Percentiles rank a stretch among this genome's conserved stretches.
Conservation (phyloP, 2,888 invertebrate species). For the Onchidella celtica region DNA sequence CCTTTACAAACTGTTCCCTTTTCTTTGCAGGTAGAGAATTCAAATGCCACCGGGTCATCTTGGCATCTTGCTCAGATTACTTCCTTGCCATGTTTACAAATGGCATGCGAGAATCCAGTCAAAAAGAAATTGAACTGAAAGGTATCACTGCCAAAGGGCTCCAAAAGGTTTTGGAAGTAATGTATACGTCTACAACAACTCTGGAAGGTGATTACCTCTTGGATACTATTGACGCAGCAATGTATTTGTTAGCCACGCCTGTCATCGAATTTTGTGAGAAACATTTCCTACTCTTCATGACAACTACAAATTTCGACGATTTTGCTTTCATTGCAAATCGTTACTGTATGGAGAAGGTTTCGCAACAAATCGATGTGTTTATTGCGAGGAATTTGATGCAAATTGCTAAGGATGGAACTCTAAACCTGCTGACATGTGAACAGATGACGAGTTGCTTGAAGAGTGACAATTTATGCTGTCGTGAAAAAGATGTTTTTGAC, state of each 20-base stretch:
- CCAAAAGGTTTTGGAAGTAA: slow-evolving; percentile 79
- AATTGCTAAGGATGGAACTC: slow-evolving; percentile 77
- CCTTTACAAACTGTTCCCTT: too few relatives aligned
- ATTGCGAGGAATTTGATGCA: slow-evolving; percentile 79
- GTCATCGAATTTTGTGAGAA: slow-evolving; percentile 80
- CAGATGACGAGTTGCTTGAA: slow-evolving; percentile 79
- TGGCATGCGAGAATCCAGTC: slow-evolving; percentile 79
- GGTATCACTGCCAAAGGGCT: slow-evolving; percentile 79
- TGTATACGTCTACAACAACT: slow-evolving; percentile 79
- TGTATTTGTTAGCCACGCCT: slow-evolving; percentile 78
- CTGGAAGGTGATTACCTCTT: slow-evolving; percentile 80
- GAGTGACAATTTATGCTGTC: slow-evolving; percentile 74
- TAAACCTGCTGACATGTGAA: slow-evolving; percentile 75
- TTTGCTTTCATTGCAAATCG: slow-evolving; percentile 80
- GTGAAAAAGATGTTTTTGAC: slow-evolving; percentile 79
- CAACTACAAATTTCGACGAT: slow-evolving; percentile 79
- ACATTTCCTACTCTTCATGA: slow-evolving; percentile 79
- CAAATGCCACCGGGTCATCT: slow-evolving; percentile 79
- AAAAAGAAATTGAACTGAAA: slow-evolving; percentile 79
- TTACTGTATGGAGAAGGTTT: slow-evolving; percentile 80
- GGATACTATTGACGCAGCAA: slow-evolving; percentile 79
- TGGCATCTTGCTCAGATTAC: slow-evolving; percentile 80
- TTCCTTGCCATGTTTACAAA: slow-evolving; percentile 80
- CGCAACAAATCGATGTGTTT: slow-evolving; percentile 79
- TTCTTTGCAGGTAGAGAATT: slow-evolving; percentile 72